Evolutionary conservation across 2,113 vertebrate genomes (phyloP).

Genomic region (Pica pica): DNA sequence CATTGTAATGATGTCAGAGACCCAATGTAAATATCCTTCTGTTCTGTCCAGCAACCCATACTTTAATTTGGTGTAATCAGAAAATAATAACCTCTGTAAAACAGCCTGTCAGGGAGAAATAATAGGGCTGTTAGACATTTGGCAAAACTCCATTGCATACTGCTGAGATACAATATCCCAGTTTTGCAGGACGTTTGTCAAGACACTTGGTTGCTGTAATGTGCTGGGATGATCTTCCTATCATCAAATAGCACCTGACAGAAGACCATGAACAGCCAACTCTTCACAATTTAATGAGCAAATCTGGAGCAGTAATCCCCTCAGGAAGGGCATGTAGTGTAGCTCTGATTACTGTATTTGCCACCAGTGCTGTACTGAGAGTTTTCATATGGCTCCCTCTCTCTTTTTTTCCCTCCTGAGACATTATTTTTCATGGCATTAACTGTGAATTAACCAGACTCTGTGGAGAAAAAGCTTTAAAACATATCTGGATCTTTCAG

Average conservation of each 20-base stretch:
- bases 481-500: background rate
- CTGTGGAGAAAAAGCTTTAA: slow-evolving; percentile 1
- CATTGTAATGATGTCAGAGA: slow-evolving; percentile 25
- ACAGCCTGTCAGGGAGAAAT: slow-evolving; percentile 37
- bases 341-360: background rate
- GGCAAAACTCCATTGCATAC: background rate
- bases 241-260: background rate
- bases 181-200: background rate
- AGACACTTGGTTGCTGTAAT: background rate
- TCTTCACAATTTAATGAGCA: slow-evolving; percentile 25
- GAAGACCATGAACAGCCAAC: background rate
- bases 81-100: slow-evolving; percentile 44
- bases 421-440: background rate
- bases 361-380: background rate
- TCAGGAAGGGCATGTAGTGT: background rate
- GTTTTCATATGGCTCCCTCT: background rate
- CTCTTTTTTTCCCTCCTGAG: background rate
- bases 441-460: background rate
- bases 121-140: slow-evolving; percentile 37
- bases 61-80: slow-evolving; percentile 48
- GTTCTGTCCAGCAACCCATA: slow-evolving; percentile 31
- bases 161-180: background rate
- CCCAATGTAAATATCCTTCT: slow-evolving; percentile 48
- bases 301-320: background rate
- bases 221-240: background rate